Base-by-base conservation (phyloP, 2,113 vertebrate species). In the Hippoglossus stenolepis region DNA sequence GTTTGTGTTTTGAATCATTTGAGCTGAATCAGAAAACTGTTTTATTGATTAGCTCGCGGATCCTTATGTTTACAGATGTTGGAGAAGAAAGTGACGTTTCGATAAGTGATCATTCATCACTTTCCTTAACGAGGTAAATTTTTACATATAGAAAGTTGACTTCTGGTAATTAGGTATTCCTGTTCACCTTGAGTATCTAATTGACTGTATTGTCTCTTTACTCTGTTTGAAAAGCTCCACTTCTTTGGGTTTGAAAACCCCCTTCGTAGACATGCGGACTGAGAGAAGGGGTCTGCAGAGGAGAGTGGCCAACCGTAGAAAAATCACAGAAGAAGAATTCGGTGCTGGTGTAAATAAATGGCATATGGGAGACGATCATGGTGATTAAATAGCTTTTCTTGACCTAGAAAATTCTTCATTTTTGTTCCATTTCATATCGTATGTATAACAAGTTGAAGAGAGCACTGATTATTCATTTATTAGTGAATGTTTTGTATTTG, bases 251-350 rank as follows among this genome's bases (percentile, higher is more conserved):
- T 73, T 94, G 10, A 93, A 92, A 68, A 93, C 91, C 0, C 91
- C 93, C 0, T 86, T 84, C 64, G 84, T 65, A 68, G 86, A 90
- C 2, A 60, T 70, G 60, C 67, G 5, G 14, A 82, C 77, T 20
- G 88, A 92, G 67, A 91, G 64, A 56, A 78, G 18, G 15, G 89
- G 82, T n/a, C 72, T 94, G 31, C 81, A 84, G 75, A 89, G 93
- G 58, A 90, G 59, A 68, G 77, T 80, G 51, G 28, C 66, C 5
- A 79, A 88, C 28, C 87, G 85, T 2, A 84, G 73, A 4, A 89
- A 76, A 72, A 70, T 91, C 56, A 82, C 89, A 56, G 88, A 75
- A 9, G 88, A 93, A 49, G 91, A 90, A 18, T 95, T 95, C 87
- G 89, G 81, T 0, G 86, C 89, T 20, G 94, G 91, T 43, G 83